Conservation (phyloP, 1,140 invertebrate species). For the Telenomus remus region DNA sequence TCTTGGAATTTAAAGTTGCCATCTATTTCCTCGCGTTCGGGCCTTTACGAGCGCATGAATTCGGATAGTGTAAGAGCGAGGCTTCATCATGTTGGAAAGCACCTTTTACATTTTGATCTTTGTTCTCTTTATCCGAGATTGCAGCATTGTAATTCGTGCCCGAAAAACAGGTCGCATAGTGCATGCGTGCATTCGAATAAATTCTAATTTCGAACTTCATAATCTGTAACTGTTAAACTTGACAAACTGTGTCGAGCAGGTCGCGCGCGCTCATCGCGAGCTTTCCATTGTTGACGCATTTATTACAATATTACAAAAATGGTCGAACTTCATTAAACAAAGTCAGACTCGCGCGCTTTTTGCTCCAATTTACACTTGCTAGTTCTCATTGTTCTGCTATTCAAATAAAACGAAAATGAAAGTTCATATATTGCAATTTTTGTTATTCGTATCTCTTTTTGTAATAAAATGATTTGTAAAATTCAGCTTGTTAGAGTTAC, state of each 20-base stretch:
- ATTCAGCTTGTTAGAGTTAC: conserved; percentile 13
- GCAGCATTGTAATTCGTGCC: conserved; percentile 6
- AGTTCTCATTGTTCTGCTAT: too few relatives aligned
- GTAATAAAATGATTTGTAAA: too few relatives aligned
- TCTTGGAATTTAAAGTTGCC: too few relatives aligned
- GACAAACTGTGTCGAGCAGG: conserved; percentile 37
- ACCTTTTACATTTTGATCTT: conserved; percentile 6
- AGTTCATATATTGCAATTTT: background rate
- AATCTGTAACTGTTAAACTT: conserved; percentile 51
- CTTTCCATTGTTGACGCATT: conserved; percentile 26
- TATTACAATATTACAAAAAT: conserved; percentile 29
- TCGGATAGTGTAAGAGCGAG: conserved; percentile 8
- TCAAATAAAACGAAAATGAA: too few relatives aligned
- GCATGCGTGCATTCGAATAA: conserved; percentile 21
- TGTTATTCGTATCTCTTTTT: too few relatives aligned
- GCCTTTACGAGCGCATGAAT: conserved; percentile 11
- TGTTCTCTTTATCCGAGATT: conserved; percentile 7
- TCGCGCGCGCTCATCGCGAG: conserved; percentile 1
- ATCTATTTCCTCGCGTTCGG: too few relatives aligned
- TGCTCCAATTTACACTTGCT: too few relatives aligned
- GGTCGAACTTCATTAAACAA: background rate
- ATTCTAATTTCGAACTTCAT: conserved; percentile 45
- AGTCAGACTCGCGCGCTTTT: background rate
- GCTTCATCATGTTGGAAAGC: conserved; percentile 25
- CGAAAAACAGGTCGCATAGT: conserved; percentile 26